Percentiles rank a stretch among this genome's conserved stretches.
phyloP scores from a whole-genome alignment of 2,888 invertebrate species.

The Zelleria hepariella region DNA sequence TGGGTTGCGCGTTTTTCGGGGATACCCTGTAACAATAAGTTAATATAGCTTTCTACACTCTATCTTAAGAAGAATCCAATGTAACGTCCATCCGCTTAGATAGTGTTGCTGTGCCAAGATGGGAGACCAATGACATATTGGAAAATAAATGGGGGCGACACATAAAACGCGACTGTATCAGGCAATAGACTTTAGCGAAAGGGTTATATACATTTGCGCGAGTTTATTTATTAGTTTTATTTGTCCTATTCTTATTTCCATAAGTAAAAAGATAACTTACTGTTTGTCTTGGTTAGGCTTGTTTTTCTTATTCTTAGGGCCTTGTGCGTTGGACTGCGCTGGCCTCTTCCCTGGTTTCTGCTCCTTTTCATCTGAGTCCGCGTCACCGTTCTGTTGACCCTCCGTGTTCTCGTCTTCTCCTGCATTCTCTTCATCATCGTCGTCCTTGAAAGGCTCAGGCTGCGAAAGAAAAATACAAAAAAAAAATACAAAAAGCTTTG shows the following conservation, averaged over 20 bases:
- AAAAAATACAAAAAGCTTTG: background rate
- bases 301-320: constrained; percentile 40
- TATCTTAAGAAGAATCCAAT: constrained; percentile 21
- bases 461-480: constrained; percentile 20
- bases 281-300: constrained; percentile 23
- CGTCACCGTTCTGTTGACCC: constrained; percentile 36
- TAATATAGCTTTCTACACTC: constrained; percentile 13
- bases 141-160: too few species aligned
- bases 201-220: too few species aligned
- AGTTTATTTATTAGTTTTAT: too few species aligned
- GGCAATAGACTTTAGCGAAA: too few species aligned
- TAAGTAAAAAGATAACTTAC: constrained; percentile 21
- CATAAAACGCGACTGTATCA: too few species aligned
- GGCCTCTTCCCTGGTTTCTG: constrained; percentile 34
- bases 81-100: too few species aligned
- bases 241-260: too few species aligned
- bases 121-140: too few species aligned
- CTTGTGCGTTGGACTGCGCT: constrained; percentile 21
- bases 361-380: constrained; percentile 22
- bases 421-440: constrained; percentile 42
- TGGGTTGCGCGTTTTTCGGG: background rate
- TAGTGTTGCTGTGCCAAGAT: too few species aligned
- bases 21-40: background rate
- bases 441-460: constrained; percentile 61
- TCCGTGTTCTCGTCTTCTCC: constrained; percentile 23